Percentiles rank a stretch among this genome's conserved stretches.
phyloP scores from a whole-genome alignment of 2,888 invertebrate species.

The Caenorhabditis doughertyi region DNA sequence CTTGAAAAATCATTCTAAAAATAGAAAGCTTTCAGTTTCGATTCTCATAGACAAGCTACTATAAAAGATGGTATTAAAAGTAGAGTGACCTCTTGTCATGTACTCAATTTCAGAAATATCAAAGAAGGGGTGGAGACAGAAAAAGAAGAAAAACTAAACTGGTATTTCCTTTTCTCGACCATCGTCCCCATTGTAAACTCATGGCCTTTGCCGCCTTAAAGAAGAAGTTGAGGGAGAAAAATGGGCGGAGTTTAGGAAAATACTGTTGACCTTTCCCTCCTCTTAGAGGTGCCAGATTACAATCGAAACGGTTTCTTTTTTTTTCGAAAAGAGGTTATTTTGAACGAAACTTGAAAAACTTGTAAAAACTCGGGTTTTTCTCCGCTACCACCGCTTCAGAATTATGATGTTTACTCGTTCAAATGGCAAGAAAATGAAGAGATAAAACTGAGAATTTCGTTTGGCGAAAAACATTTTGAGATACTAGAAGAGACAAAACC shows the following conservation, averaged over 20 bases:
- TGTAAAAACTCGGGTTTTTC: conserved; percentile 13
- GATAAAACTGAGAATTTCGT: conserved; percentile 8
- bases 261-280: conserved; percentile 38
- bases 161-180: conserved; percentile 35
- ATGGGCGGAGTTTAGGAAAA: conserved; percentile 28
- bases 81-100: conserved; percentile 56
- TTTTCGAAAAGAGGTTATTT: background rate
- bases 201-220: conserved; percentile 31
- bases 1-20: conserved; percentile 8
- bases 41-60: conserved; percentile 2
- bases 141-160: conserved; percentile 11
- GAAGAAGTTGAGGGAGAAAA: background rate
- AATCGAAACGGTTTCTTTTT: conserved; percentile 32
- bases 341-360: conserved; percentile 18
- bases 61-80: conserved; percentile 3
- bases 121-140: conserved; percentile 7
- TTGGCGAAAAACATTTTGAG: conserved; percentile 31
- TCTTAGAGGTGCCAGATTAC: conserved; percentile 28
- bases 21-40: background rate
- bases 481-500: too few relatives aligned
- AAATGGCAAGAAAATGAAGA: background rate
- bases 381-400: background rate
- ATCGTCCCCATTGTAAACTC: conserved; percentile 45
- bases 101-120: conserved; percentile 54
- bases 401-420: conserved; percentile 22